phyloP scores from a whole-genome alignment of 2,113 vertebrate genomes.

The Crotalus tigris region DNA sequence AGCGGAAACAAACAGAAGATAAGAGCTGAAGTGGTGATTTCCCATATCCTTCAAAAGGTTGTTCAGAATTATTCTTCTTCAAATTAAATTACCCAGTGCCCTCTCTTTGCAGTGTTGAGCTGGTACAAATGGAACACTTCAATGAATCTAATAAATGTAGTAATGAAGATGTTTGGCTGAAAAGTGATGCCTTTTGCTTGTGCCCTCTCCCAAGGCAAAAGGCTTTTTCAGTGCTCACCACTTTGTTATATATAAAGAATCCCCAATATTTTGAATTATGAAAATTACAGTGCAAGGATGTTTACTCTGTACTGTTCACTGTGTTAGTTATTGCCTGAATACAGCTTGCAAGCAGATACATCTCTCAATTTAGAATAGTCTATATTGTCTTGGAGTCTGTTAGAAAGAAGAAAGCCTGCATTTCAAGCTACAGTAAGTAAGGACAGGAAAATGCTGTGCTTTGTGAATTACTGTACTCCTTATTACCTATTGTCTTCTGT shows the following conservation, averaged over 20 bases:
- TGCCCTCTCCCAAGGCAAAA: rapidly evolving
- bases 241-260: neutral
- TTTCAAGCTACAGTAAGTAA: neutral
- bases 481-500: neutral
- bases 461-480: neutral
- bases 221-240: constrained; percentile 12
- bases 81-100: neutral
- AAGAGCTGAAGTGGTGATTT: neutral
- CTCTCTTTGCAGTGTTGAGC: neutral
- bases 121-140: constrained; percentile 9
- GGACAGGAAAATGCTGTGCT: neutral
- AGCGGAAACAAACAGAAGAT: neutral
- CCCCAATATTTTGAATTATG: neutral
- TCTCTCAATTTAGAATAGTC: neutral
- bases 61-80: constrained; percentile 31
- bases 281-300: constrained; percentile 1
- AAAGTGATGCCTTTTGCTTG: neutral
- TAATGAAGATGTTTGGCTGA: neutral
- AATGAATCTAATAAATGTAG: constrained; percentile 1
- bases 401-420: neutral
- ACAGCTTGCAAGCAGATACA: neutral
- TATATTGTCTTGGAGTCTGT: neutral
- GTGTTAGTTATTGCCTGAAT: neutral
- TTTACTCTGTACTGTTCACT: neutral
- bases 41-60: constrained; percentile 10